Conservation (phyloP, 2,113 vertebrate genomes). For the Corythornis vintsioides region DNA sequence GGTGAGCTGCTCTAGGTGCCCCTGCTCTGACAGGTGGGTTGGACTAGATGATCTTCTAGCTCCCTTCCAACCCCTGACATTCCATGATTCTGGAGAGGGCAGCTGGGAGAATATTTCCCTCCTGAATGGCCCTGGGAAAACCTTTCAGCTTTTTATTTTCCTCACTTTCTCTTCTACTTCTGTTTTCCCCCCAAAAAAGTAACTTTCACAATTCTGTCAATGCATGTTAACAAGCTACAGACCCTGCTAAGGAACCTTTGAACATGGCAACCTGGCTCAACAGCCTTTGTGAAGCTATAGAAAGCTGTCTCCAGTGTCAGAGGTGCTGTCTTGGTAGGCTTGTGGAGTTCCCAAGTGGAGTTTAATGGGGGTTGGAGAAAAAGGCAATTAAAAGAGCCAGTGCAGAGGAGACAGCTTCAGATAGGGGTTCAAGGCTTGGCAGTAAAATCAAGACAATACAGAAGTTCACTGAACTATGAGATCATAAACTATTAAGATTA, state of each 20-base stretch:
- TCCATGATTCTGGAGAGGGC: background rate
- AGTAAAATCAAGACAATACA: slow-evolving; percentile 34
- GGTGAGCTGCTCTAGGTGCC: too few relatives aligned
- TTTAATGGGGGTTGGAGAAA: background rate
- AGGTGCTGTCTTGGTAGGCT: background rate
- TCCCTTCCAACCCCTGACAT: too few relatives aligned
- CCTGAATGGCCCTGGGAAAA: background rate
- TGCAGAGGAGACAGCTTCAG: background rate
- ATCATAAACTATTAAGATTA: slow-evolving; percentile 12
- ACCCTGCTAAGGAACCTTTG: background rate
- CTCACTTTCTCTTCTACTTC: background rate
- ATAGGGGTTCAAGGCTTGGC: slow-evolving; percentile 12
- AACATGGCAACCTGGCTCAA: background rate
- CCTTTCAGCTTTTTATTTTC: background rate
- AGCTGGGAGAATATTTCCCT: background rate
- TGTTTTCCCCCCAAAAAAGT: background rate
- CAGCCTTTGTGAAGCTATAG: background rate
- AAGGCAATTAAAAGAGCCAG: slow-evolving; percentile 10
- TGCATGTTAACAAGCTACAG: background rate
- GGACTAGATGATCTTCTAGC: too few relatives aligned
- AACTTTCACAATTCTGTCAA: background rate
- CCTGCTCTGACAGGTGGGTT: too few relatives aligned
- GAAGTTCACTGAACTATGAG: slow-evolving; percentile 38
- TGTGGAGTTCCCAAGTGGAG: background rate
- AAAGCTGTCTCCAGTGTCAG: background rate